Conservation (phyloP, 2,797 vertebrate genomes). For the Sternarchorhynchus goeldii region DNA sequence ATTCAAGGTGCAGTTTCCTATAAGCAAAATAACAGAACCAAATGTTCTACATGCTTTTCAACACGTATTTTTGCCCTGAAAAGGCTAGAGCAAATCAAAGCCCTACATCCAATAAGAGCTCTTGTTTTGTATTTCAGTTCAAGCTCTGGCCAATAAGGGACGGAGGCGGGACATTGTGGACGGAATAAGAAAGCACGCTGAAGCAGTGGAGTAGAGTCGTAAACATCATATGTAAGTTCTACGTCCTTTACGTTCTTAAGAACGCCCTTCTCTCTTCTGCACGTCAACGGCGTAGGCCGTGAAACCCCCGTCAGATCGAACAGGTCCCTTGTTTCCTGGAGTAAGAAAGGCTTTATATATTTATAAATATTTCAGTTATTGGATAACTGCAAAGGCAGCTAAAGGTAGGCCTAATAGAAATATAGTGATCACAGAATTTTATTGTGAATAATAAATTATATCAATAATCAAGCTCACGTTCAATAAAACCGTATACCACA, state of each 20-base stretch:
- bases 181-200: background rate
- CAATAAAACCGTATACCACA: too few species aligned
- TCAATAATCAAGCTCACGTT: too few species aligned
- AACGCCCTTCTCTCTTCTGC: background rate
- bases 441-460: too few species aligned
- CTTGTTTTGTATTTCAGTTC: constrained; percentile 17
- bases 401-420: too few species aligned
- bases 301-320: too few species aligned
- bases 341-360: background rate
- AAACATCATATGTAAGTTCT: background rate
- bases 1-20: background rate
- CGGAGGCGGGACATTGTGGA: constrained; percentile 15
- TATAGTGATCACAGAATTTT: too few species aligned
- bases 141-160: constrained; percentile 37
- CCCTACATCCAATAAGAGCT: constrained; percentile 39
- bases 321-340: background rate
- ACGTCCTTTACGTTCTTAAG: background rate
- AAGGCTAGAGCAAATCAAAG: background rate
- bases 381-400: too few species aligned
- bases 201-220: background rate
- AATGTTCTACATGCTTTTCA: background rate
- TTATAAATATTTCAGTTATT: background rate
- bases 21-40: background rate
- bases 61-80: constrained; percentile 1
- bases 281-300: too few species aligned